Base-by-base conservation (phyloP, 2,888 invertebrate genomes). In the Eubasilissa splendida region DNA sequence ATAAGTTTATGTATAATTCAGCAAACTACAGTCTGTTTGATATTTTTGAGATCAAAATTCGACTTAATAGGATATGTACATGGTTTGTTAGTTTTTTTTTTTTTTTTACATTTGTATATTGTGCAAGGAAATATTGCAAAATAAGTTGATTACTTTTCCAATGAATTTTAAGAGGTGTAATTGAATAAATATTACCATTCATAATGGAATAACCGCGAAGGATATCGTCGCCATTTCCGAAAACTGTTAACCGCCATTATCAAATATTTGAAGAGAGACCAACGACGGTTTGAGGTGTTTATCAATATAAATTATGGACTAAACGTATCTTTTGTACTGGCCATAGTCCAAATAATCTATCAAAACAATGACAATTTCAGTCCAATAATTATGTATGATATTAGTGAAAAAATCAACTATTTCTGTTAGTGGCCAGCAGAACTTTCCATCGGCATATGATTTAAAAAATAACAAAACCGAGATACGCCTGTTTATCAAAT, bases 151-250 rank as follows among this genome's bases (percentile, higher is more conserved):
- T 68, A 50, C 52, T 68, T 53, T 68, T 68, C 68, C 53, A 14
- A 68, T 68, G 14, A 68, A 53, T 50, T 50, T 22, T 22, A 22
- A 68, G 22, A 33, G 68, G 53, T 54, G 54, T 70, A n/a, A 63
- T 12, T 53, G 42, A 14, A 53, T 56, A 54, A 71, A 71, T 71
- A 71, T 54, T 33, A n/a, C 56, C 54, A 68, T 33, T 74, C 52
- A 52, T 60, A 74, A 59, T 74, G 74, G 73, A 56, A 73, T 42
- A 56, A 74, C 74, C 60, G 42, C 74, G 52, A 60, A 74, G 74
- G 74, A 74, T 42, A 74, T 73, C 50, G 74, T 59, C 8, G 74
- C 60, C 74, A 74, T 74, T 74, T 74, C 74, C 74, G 74, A 74
- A 60, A 58, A 58, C 60, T 74, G 74, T 74, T 74, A 74, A 60